These are phyloP conservation scores for Ardeotis arabs DNA, from an alignment of 2,113 vertebrate genomes.

Conservation along the genomic window DNA sequence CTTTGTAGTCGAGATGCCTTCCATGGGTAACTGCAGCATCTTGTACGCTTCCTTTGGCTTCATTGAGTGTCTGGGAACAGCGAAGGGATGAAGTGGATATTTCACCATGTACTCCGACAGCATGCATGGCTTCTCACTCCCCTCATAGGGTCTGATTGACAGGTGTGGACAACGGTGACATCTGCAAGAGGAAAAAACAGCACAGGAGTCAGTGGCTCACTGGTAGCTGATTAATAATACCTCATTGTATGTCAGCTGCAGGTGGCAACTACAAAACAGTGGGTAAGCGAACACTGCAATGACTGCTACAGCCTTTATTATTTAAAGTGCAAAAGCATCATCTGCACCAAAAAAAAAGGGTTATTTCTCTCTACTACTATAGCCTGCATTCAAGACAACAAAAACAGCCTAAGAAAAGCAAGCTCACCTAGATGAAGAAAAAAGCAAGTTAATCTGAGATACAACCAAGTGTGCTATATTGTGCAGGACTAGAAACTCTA, in stretches of 20 bases:
- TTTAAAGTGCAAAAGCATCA: neutral
- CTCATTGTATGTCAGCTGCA: no score
- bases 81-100: conserved; percentile 32
- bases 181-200: conserved; percentile 39
- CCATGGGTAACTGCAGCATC: conserved; percentile 34
- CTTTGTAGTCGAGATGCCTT: conserved; percentile 65
- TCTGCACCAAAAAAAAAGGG: neutral
- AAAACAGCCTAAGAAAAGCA: neutral
- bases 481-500: neutral
- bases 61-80: conserved; percentile 59
- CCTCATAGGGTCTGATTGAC: conserved; percentile 40
- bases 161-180: conserved; percentile 69
- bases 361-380: neutral
- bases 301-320: neutral
- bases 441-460: neutral
- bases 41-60: conserved; percentile 19
- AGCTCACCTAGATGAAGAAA: neutral
- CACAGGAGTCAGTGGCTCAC: neutral
- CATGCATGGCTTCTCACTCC: conserved; percentile 60
- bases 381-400: neutral
- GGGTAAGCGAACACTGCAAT: neutral
- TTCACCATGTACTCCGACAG: conserved; percentile 68
- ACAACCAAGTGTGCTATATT: neutral
- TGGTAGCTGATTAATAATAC: neutral
- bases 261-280: neutral